Percentiles rank a stretch among this genome's conserved stretches.
Evolutionary conservation across 2,888 invertebrate genomes (phyloP).

Genomic region (Proisotoma minuta): DNA sequence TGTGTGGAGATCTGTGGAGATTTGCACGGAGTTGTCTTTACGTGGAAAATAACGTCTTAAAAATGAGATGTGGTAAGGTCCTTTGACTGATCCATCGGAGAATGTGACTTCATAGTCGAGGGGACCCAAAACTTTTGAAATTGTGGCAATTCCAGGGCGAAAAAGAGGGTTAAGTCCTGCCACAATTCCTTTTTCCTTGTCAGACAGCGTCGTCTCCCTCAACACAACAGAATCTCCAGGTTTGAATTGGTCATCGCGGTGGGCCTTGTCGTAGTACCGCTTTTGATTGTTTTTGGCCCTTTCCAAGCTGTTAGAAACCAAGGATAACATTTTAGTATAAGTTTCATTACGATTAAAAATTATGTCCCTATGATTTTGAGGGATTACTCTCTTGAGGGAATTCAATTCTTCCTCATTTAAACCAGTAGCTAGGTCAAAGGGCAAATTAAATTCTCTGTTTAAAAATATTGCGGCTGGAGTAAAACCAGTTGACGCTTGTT

Average conservation of each 20-base stretch:
- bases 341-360: background rate
- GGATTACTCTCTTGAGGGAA: background rate
- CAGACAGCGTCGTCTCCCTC: background rate
- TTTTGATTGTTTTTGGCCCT: background rate
- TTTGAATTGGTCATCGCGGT: background rate
- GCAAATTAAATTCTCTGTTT: background rate
- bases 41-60: background rate
- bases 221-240: background rate
- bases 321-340: background rate
- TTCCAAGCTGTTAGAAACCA: background rate
- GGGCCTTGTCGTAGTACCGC: background rate
- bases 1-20: background rate
- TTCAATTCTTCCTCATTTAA: background rate
- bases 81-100: background rate
- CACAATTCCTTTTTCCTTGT: background rate
- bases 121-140: background rate
- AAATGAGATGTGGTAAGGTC: background rate
- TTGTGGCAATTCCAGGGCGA: background rate
- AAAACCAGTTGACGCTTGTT: background rate
- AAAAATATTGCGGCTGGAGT: background rate
- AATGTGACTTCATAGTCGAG: background rate
- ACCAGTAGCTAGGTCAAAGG: background rate
- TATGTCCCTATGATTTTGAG: background rate
- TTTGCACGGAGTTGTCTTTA: background rate
- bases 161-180: background rate